phyloP scores from a whole-genome alignment of 2,888 invertebrate genomes.

The Chrysopilus asiliformis region DNA sequence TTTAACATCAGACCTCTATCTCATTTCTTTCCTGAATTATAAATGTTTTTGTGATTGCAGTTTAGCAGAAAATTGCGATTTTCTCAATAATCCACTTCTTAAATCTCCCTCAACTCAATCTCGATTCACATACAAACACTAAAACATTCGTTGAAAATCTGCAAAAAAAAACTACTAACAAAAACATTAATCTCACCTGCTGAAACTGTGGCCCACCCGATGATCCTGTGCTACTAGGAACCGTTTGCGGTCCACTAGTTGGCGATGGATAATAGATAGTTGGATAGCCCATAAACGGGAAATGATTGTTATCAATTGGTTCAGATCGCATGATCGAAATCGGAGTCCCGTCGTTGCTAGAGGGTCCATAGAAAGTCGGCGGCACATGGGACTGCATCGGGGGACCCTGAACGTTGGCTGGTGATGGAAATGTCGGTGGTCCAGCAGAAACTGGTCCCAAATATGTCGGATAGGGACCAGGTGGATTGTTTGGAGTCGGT shows the following conservation, averaged over 20 bases:
- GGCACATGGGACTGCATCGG: conserved; percentile 12
- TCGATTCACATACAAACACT: no score
- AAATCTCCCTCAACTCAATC: no score
- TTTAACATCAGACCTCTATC: no score
- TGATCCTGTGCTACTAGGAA: neutral
- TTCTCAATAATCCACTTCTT: no score
- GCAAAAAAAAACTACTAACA: neutral
- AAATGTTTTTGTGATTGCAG: no score
- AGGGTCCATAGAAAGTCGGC: no score
- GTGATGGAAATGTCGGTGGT: conserved; percentile 11
- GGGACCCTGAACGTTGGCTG: no score
- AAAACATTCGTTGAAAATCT: no score
- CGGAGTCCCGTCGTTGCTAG: conserved; percentile 3
- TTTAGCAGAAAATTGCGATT: no score
- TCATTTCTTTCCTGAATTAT: no score
- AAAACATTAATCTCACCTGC: conserved; percentile 1
- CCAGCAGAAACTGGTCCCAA: conserved; percentile 8
- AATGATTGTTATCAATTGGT: conserved; percentile 6
- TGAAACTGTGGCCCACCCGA: neutral
- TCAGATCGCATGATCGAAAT: conserved; percentile 4
- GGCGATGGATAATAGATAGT: conserved; percentile 11
- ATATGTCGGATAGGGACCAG: conserved; percentile 12
- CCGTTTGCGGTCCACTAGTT: conserved; percentile 4
- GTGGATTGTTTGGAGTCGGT: neutral
- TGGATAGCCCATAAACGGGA: conserved; percentile 10